These are phyloP conservation scores for Anoplopoma fimbria DNA, from an alignment of 2,113 vertebrate species.

Conservation along the genomic window DNA sequence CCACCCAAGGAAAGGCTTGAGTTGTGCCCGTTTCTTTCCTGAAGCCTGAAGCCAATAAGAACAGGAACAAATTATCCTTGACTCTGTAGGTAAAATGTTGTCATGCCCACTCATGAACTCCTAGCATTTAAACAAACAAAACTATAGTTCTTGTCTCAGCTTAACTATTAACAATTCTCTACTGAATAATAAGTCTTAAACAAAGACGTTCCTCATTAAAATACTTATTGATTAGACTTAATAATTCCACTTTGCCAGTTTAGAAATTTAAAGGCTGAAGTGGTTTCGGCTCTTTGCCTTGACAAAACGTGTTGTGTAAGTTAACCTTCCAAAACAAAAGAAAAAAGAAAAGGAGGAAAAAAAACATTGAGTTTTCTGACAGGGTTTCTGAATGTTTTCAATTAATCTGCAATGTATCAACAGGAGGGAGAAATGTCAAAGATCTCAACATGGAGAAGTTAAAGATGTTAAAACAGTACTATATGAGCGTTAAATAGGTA, in stretches of 20 bases:
- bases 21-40: conserved; percentile 10
- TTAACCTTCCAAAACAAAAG: not conserved
- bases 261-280: not conserved
- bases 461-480: not conserved
- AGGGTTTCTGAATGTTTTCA: not conserved
- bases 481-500: not conserved
- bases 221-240: not conserved
- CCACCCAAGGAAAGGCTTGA: conserved; percentile 31
- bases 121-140: no score
- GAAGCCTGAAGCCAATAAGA: conserved; percentile 6
- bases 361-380: not conserved
- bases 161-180: not conserved
- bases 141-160: not conserved
- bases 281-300: not conserved
- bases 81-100: conserved; percentile 1
- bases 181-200: not conserved
- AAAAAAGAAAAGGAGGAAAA: not conserved
- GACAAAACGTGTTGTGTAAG: not conserved
- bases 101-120: not conserved
- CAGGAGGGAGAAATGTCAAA: not conserved
- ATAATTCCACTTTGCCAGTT: not conserved
- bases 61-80: not conserved
- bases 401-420: not conserved
- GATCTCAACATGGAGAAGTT: not conserved
- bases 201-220: not conserved